phyloP scores from a whole-genome alignment of 2,113 vertebrate species.

The Spea bombifrons region DNA sequence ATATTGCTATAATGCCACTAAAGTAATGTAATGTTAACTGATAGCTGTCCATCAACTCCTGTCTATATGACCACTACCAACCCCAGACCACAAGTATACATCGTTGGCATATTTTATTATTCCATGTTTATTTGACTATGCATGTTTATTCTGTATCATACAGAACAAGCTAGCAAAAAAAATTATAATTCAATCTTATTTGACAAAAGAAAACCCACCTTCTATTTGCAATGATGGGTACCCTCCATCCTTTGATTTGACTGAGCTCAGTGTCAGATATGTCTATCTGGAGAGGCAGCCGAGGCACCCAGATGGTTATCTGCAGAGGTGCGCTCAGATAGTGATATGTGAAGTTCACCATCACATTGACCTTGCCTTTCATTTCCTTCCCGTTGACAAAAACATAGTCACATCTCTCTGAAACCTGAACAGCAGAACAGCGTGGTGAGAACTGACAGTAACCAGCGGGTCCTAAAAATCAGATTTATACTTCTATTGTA shows the following conservation, averaged over 20 bases:
- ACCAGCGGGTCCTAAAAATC: neutral
- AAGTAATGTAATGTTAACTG: no score
- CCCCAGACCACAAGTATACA: no score
- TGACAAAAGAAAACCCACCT: conserved; percentile 67
- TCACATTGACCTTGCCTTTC: conserved; percentile 79
- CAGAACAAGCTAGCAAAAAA: no score
- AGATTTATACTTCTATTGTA: conserved; percentile 3
- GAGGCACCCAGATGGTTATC: conserved; percentile 89
- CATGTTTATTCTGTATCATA: no score
- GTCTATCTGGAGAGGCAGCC: conserved; percentile 92
- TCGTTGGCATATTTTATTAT: no score
- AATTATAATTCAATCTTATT: neutral
- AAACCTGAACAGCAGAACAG: conserved; percentile 70
- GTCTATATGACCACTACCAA: no score
- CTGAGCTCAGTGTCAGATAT: conserved; percentile 92
- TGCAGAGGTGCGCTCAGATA: conserved; percentile 82
- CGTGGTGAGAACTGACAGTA: conserved; percentile 6
- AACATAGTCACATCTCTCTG: conserved; percentile 89
- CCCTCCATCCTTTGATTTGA: conserved; percentile 93
- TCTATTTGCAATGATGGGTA: conserved; percentile 75
- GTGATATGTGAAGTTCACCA: conserved; percentile 90
- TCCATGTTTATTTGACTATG: no score
- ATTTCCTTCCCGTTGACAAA: conserved; percentile 96
- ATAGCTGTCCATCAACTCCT: no score
- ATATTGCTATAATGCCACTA: no score